These are phyloP conservation scores for Lynx canadensis DNA, from an alignment of 2,113 vertebrate species.

Conservation along the genomic window DNA sequence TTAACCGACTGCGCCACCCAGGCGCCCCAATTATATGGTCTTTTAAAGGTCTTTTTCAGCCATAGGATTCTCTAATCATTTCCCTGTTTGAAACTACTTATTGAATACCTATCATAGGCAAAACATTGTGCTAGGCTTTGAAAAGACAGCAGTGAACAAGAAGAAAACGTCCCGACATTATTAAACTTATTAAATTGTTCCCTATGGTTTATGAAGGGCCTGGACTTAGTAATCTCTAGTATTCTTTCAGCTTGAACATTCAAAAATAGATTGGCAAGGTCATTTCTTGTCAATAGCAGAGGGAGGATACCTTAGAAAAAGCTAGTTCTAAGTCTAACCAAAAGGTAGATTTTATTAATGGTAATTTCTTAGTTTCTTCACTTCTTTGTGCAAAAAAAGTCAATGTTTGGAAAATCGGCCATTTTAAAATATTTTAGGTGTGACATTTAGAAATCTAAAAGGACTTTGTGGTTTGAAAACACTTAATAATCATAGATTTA, in stretches of 20 bases:
- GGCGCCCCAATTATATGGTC: not conserved
- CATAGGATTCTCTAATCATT: not conserved
- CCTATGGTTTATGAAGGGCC: not conserved
- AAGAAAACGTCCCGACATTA: not conserved
- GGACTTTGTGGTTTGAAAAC: not conserved
- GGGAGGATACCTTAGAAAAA: constrained; percentile 5
- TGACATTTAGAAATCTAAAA: constrained; percentile 38
- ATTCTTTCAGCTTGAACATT: constrained; percentile 28
- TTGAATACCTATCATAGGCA: not conserved
- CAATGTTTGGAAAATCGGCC: not conserved
- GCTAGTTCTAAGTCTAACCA: not conserved
- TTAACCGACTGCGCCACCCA: no score
- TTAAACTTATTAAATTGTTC: not conserved
- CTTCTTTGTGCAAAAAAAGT: not conserved
- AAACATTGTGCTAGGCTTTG: not conserved
- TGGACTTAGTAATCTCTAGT: constrained; percentile 3
- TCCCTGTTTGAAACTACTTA: constrained; percentile 9
- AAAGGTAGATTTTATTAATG: not conserved
- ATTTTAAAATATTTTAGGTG: constrained; percentile 14
- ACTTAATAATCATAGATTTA: constrained; percentile 11
- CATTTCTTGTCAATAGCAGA: constrained; percentile 7
- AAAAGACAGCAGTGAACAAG: not conserved
- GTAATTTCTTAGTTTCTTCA: constrained; percentile 40
- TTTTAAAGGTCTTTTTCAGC: constrained; percentile 25
- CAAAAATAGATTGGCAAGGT: not conserved